Base-by-base conservation (phyloP, 2,797 vertebrate genomes). In the Hoplostethus atlanticus region DNA sequence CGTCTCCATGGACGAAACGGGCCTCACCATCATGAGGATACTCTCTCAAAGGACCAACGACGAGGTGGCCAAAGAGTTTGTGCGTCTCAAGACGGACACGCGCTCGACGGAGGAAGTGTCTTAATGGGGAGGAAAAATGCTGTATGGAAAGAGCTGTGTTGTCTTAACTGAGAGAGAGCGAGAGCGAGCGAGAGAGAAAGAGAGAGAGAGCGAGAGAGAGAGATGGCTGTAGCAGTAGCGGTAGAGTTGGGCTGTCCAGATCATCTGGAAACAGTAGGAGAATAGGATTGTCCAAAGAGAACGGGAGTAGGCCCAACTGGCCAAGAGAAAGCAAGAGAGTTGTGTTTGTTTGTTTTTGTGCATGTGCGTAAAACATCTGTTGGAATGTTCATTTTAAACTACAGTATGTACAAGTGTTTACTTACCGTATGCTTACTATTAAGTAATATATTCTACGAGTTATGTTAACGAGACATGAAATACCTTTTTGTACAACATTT, bases 21-120 rank as follows among this genome's bases (percentile, higher is more conserved):
- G 98, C 13, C 80, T 99, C 64, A 99, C 97, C 38, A 99, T 99
- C 89, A 95, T 97, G 46, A 94, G 98, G 90, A 99, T 99, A 92
- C 98, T 99, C 71, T 98, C 98, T 59, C 98, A 99, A 93, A 96
- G 98, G 93, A 97, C 95, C 94, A 94, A 94, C 0, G 98, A 99
- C 2, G 98, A 99, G 75, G 97, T 99, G 60, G 97, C 98, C 86
- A 99, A 97, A 88, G 98, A 99, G 91, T 99, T 99, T 87, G 98
- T 99, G 56, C 96, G 96, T 63, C 97, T 99, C 67, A 99, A 99
- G 92, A 97, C 96, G 0, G 98, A 99, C 90, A 95, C 95, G 0
- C 95, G 98, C 65, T 98, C 96, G 5, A 13, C 89, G 0, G 98
- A 99, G 86, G 98, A 99, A 88, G 95, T 83, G 94, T 93, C 88